Conservation (phyloP, 1,140 invertebrate species). For the Drosophila grimshawi region DNA sequence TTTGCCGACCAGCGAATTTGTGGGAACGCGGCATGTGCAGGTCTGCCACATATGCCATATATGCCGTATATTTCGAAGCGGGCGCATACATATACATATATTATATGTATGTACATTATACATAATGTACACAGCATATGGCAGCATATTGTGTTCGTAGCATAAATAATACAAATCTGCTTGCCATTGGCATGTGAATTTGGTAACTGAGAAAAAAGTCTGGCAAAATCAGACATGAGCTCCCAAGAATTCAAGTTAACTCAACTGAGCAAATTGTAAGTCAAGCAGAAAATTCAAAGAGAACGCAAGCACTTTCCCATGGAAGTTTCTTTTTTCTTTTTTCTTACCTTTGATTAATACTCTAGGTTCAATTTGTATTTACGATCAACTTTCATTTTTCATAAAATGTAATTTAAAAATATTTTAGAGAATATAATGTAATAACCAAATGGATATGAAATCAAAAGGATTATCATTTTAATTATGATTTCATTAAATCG, state of each 20-base stretch:
- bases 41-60: constrained; percentile 27
- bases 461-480: too few relatives aligned
- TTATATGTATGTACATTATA: constrained; percentile 2
- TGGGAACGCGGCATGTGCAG: constrained; percentile 65
- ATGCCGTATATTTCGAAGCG: not conserved
- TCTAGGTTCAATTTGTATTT: too few relatives aligned
- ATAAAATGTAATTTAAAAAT: too few relatives aligned
- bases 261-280: constrained; percentile 4
- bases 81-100: constrained; percentile 3
- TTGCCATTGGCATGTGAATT: constrained; percentile 43
- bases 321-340: not conserved
- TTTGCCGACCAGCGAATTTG: constrained; percentile 32
- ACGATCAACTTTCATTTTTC: too few relatives aligned
- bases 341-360: too few relatives aligned
- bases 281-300: constrained; percentile 13
- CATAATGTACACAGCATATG: constrained; percentile 38
- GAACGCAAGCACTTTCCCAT: constrained; percentile 1
- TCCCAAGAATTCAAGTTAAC: constrained; percentile 1
- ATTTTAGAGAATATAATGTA: too few relatives aligned
- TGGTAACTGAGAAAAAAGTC: constrained; percentile 12
- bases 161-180: constrained; percentile 59
- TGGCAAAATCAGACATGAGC: not conserved
- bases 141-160: constrained; percentile 48
- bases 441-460: too few relatives aligned
- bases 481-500: too few relatives aligned